Percentiles rank a stretch among this genome's conserved stretches.
These are phyloP conservation scores for Cydia amplana DNA, from an alignment of 1,140 invertebrate species.

Conservation along the genomic window DNA sequence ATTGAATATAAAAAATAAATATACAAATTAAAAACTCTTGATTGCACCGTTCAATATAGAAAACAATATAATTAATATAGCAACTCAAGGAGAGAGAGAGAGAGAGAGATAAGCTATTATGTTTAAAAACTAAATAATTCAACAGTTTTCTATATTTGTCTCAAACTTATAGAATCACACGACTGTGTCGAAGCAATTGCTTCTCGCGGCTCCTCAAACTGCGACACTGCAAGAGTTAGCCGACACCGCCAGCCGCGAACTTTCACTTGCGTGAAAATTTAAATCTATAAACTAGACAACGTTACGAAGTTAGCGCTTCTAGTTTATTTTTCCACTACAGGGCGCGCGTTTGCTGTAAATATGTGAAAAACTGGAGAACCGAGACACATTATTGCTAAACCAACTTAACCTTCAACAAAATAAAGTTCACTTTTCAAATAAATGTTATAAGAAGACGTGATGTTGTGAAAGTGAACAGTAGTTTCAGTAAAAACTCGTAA, in stretches of 20 bases:
- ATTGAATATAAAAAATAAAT: too few relatives aligned
- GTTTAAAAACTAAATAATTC: not conserved
- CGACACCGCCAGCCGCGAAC: conserved; percentile 12
- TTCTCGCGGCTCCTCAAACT: not conserved
- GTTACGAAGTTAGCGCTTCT: conserved; percentile 46
- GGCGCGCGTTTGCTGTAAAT: conserved; percentile 37
- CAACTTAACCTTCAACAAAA: not conserved
- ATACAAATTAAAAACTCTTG: too few relatives aligned
- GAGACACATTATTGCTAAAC: not conserved
- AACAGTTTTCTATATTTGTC: not conserved
- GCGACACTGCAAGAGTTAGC: not conserved
- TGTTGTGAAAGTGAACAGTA: conserved; percentile 4
- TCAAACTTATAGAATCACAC: not conserved
- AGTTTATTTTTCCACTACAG: conserved; percentile 57
- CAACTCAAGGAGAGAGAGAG: too few relatives aligned
- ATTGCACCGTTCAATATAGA: too few relatives aligned
- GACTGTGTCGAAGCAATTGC: conserved; percentile 9
- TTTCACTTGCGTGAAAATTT: conserved; percentile 47
- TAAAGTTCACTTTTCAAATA: not conserved
- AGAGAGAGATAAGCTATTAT: too few relatives aligned
- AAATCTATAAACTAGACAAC: conserved; percentile 53
- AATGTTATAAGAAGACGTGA: not conserved
- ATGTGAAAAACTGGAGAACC: not conserved
- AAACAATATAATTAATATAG: too few relatives aligned
- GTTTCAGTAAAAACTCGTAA: conserved; percentile 52